Evolutionary conservation across 2,113 vertebrate genomes (phyloP).

Genomic region (Corythaeola cristata): DNA sequence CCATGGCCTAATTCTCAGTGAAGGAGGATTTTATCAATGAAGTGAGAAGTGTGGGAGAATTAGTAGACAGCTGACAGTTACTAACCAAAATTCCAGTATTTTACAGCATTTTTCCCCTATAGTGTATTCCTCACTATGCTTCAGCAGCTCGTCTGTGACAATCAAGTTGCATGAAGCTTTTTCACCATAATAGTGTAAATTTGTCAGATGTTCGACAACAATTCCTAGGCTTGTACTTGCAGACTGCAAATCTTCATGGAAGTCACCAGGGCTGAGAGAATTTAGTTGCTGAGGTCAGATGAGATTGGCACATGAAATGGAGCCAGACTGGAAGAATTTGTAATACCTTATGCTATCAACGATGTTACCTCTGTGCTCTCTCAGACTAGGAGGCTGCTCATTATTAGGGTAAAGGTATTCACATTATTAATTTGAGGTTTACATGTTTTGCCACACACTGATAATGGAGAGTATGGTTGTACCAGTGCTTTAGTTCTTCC

Average conservation of each 20-base stretch:
- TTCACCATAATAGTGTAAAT: neutral
- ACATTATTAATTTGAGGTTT: conserved; percentile 30
- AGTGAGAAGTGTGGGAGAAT: neutral
- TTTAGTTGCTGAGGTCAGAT: neutral
- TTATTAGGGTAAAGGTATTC: conserved; percentile 41
- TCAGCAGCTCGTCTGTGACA: neutral
- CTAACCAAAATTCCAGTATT: neutral
- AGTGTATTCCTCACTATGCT: neutral
- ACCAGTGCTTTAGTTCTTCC: conserved; percentile 54
- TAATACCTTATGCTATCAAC: conserved; percentile 1
- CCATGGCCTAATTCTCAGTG: neutral
- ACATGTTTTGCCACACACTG: conserved; percentile 14
- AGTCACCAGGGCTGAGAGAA: neutral
- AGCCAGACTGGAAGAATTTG: neutral
- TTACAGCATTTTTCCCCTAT: neutral
- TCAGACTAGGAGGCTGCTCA: conserved; percentile 8
- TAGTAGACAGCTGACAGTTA: neutral
- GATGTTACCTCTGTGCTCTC: conserved; percentile 27
- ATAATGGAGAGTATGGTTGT: neutral
- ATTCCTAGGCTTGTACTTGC: neutral
- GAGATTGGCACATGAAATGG: neutral
- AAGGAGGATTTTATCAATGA: neutral
- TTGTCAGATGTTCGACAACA: neutral
- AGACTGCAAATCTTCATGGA: neutral
- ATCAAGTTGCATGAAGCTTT: neutral